phyloP scores from a whole-genome alignment of 92 coral and sea anemone species.

The Isaurus tuberculatus region DNA sequence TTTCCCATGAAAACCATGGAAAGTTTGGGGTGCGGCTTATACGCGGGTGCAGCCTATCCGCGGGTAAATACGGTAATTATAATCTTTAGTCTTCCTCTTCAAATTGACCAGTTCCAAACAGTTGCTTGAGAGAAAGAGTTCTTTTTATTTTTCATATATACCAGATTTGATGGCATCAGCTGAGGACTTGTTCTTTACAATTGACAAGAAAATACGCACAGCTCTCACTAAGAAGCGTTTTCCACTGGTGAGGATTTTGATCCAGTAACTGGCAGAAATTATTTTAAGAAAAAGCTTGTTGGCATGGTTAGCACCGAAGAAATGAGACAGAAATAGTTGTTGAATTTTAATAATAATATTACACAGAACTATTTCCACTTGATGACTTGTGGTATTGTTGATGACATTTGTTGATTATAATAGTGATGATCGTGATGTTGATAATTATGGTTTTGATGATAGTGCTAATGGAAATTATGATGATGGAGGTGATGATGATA shows the following conservation, averaged over 20 bases:
- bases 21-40: no score
- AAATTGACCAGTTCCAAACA: no score
- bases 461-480: no score
- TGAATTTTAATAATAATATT: no score
- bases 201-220: slow-evolving; percentile 81
- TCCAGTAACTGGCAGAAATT: not conserved
- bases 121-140: no score
- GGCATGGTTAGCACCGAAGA: not conserved
- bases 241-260: slow-evolving; percentile 69
- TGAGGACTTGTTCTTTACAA: slow-evolving; percentile 76
- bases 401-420: not conserved
- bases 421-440: not conserved
- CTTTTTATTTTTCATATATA: not conserved
- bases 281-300: not conserved
- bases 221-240: slow-evolving; percentile 76
- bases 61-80: no score
- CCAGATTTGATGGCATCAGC: slow-evolving; percentile 80
- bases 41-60: no score
- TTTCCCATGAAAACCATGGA: no score
- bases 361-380: no score
- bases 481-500: not conserved
- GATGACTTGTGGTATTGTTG: not conserved
- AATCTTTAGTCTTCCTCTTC: no score
- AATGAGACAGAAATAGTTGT: not conserved
- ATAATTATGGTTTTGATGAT: not conserved